These are phyloP conservation scores for Xestia sexstrigata DNA, from an alignment of 2,888 invertebrate genomes.

Conservation along the genomic window DNA sequence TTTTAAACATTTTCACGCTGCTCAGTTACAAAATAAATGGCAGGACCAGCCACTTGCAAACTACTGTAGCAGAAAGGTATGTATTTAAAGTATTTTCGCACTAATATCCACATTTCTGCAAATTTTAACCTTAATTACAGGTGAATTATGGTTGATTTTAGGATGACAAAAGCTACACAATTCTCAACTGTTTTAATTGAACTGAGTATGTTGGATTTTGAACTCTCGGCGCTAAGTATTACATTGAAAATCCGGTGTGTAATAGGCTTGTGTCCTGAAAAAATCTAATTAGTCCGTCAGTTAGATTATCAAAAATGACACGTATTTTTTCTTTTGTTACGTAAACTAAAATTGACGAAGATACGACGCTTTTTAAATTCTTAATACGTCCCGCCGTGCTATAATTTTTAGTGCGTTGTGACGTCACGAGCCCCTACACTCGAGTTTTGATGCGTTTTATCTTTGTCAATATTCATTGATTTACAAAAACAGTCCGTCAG, in stretches of 20 bases:
- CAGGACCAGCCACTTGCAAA: slow-evolving; percentile 84
- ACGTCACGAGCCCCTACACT: no score
- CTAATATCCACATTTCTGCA: background rate
- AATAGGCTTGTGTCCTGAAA: no score
- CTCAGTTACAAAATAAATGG: slow-evolving; percentile 88
- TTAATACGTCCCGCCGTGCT: no score
- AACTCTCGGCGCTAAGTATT: background rate
- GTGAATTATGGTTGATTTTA: background rate
- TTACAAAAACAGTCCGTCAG: no score
- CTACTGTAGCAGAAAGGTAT: slow-evolving; percentile 87
- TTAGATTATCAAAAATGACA: no score
- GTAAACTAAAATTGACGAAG: no score
- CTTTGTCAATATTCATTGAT: no score
- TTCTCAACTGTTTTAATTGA: background rate
- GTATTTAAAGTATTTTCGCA: slow-evolving; percentile 43
- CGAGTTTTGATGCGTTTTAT: no score
- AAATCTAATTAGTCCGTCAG: no score
- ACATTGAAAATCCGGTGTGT: background rate
- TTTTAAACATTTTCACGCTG: slow-evolving; percentile 80
- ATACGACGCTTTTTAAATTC: no score
- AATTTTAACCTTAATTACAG: background rate
- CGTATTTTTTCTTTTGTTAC: no score
- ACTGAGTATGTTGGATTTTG: background rate
- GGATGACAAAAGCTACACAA: background rate
- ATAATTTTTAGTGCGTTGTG: no score